A percentile compares a stretch with the other conserved stretches of the same genome.
phyloP scores from a whole-genome alignment of 2,888 invertebrate species.

The Deladenus siricidicola region DNA sequence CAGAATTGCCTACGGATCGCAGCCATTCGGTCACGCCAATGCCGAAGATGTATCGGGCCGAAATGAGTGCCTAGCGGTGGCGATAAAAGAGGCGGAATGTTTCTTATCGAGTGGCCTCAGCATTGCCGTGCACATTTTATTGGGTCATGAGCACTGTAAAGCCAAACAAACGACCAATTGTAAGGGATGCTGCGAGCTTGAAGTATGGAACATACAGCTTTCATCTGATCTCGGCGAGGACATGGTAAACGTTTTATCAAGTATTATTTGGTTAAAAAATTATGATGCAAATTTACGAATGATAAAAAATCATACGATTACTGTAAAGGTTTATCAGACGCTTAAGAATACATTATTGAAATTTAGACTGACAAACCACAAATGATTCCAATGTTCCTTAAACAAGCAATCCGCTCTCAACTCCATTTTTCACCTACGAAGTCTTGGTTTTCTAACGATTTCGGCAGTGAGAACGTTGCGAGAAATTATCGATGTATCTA shows the following conservation, averaged over 20 bases:
- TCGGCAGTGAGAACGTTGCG: constrained; percentile 30
- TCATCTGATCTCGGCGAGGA: background rate
- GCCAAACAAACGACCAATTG: constrained; percentile 3
- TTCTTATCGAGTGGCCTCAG: constrained; percentile 14
- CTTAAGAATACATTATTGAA: too few species aligned
- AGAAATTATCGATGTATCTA: constrained; percentile 11
- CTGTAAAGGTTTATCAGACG: too few species aligned
- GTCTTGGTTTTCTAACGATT: constrained; percentile 68
- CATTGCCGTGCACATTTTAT: constrained; percentile 20
- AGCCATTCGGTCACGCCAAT: background rate
- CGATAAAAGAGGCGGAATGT: constrained; percentile 13
- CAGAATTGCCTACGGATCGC: background rate
- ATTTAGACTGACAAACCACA: background rate
- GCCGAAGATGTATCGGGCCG: background rate
- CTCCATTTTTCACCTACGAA: constrained; percentile 92
- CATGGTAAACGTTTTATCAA: background rate
- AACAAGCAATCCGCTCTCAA: constrained; percentile 86
- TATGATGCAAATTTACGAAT: too few species aligned
- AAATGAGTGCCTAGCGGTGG: background rate
- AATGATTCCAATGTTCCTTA: constrained; percentile 62
- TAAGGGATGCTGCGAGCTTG: background rate
- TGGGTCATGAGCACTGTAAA: constrained; percentile 20
- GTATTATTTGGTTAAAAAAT: too few species aligned
- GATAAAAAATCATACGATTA: too few species aligned
- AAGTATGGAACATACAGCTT: constrained; percentile 6